Percentiles rank a stretch among this genome's conserved stretches.
phyloP scores from a whole-genome alignment of 2,888 invertebrate genomes.

The Hetaerina titia region DNA sequence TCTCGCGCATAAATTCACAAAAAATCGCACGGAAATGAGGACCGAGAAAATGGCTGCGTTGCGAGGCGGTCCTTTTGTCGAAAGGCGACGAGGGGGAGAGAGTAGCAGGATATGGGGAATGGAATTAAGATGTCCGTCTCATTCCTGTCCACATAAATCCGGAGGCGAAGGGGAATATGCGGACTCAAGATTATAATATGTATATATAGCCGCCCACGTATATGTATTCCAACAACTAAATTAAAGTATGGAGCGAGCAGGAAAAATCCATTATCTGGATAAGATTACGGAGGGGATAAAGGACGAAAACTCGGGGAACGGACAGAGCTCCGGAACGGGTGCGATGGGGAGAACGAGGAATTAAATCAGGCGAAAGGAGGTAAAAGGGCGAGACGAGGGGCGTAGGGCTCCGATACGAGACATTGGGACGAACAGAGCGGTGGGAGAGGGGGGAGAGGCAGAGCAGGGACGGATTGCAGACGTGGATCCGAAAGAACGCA shows the following conservation, averaged over 20 bases:
- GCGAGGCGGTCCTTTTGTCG: background rate
- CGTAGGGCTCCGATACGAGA: background rate
- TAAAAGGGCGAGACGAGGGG: background rate
- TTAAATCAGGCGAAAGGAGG: constrained; percentile 4
- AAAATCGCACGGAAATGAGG: background rate
- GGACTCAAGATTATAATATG: background rate
- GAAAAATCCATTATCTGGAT: background rate
- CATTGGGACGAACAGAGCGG: background rate
- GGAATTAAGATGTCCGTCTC: background rate
- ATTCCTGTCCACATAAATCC: background rate
- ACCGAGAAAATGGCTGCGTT: background rate
- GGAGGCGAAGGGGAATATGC: background rate
- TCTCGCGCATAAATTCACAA: background rate
- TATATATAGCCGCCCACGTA: background rate
- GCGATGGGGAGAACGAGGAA: background rate
- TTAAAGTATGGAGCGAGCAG: background rate
- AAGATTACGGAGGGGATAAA: background rate
- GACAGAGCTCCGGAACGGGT: background rate
- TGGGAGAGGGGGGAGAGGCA: background rate
- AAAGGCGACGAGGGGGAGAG: background rate
- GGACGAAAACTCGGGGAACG: background rate
- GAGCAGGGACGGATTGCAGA: background rate
- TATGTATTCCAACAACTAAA: constrained; percentile 4
- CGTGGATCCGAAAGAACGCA: background rate
- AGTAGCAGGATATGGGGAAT: background rate